phyloP scores from a whole-genome alignment of 2,113 vertebrate species.

The Gasterosteus aculeatus region DNA sequence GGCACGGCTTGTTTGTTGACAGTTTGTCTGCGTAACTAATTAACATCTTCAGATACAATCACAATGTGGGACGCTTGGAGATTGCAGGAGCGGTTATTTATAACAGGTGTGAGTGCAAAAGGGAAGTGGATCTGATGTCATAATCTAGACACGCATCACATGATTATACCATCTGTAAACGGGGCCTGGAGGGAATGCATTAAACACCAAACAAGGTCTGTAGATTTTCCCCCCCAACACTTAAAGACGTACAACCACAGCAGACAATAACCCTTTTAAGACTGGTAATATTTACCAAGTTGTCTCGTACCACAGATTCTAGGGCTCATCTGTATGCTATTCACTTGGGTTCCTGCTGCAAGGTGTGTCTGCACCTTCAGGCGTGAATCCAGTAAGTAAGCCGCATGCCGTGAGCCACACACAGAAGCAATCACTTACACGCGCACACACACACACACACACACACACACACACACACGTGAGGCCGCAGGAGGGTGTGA shows the following conservation, averaged over 20 bases:
- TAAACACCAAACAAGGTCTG: background rate
- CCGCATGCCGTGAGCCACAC: conserved; percentile 21
- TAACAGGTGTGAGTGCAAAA: background rate
- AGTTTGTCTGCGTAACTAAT: background rate
- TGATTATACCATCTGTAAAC: background rate
- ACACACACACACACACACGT: conserved; percentile 6
- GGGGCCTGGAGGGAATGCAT: background rate
- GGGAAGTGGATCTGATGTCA: background rate
- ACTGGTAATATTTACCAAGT: background rate
- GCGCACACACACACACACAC: conserved; percentile 2
- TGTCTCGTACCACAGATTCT: background rate
- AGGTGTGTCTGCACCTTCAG: conserved; percentile 21
- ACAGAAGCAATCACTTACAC: conserved; percentile 34
- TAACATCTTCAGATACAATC: background rate
- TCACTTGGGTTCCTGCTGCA: conserved; percentile 32
- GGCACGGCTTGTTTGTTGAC: background rate
- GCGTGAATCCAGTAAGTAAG: conserved; percentile 35
- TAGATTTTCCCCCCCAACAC: background rate
- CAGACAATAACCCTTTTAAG: background rate
- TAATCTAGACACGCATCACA: background rate
- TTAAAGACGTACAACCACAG: background rate
- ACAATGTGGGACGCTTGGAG: background rate
- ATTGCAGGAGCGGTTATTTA: background rate
- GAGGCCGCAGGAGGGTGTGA: conserved; percentile 6
- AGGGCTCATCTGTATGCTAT: background rate